phyloP scores from a whole-genome alignment of 2,797 vertebrate species.

The Poecilia gillii region DNA sequence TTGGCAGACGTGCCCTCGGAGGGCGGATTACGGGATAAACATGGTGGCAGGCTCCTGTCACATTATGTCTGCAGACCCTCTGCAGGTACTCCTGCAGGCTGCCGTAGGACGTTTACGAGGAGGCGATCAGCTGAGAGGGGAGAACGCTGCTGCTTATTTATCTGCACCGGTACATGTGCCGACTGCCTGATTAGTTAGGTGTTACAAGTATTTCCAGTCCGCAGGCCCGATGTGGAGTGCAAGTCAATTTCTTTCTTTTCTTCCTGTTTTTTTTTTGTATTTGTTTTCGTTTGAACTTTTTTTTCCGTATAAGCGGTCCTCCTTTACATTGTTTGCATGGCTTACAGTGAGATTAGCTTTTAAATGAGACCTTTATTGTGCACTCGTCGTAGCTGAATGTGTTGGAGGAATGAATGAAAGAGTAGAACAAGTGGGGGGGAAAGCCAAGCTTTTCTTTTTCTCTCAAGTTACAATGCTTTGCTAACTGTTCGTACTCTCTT shows the following conservation, averaged over 20 bases:
- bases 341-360: background rate
- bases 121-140: slow-evolving; percentile 49
- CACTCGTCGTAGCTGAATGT: slow-evolving; percentile 17
- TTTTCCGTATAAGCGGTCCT: slow-evolving; percentile 15
- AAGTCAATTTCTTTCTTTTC: slow-evolving; percentile 2
- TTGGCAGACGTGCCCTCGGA: slow-evolving; percentile 74
- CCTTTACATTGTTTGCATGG: background rate
- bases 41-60: slow-evolving; percentile 61
- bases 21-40: slow-evolving; percentile 78
- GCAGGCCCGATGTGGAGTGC: slow-evolving; percentile 24
- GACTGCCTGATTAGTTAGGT: slow-evolving; percentile 67
- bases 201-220: slow-evolving; percentile 52
- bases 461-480: background rate
- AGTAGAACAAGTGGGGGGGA: background rate
- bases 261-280: background rate
- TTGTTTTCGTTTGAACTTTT: slow-evolving; percentile 35
- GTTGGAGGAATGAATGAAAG: background rate
- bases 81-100: slow-evolving; percentile 41
- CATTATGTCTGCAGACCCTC: slow-evolving; percentile 18
- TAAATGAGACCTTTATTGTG: background rate
- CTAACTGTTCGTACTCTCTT: background rate
- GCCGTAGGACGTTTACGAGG: slow-evolving; percentile 52
- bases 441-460: background rate
- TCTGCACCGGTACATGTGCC: slow-evolving; percentile 70
- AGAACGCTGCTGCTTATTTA: slow-evolving; percentile 58